Evolutionary conservation across 2,888 invertebrate species (phyloP).

Genomic region (Cheilosia urbana): DNA sequence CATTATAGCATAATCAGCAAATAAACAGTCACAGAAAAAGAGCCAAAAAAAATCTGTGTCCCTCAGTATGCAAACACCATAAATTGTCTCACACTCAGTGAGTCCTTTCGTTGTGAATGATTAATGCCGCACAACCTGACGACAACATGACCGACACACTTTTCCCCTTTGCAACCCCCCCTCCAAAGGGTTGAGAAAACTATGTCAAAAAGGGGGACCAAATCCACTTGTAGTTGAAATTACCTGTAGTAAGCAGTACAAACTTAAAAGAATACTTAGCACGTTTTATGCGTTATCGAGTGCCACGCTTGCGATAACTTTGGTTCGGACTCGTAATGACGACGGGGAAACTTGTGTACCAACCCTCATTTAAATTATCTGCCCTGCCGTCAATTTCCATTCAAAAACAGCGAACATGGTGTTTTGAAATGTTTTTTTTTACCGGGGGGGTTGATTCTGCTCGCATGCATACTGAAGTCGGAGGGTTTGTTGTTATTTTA

Average conservation of each 20-base stretch:
- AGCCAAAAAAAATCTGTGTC: slow-evolving; percentile 31
- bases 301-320: slow-evolving; percentile 44
- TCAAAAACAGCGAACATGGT: slow-evolving; percentile 29
- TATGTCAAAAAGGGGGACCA: neutral
- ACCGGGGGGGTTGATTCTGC: neutral
- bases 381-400: slow-evolving; percentile 9
- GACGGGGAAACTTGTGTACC: neutral
- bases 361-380: slow-evolving; percentile 1
- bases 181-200: slow-evolving; percentile 3
- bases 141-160: slow-evolving; percentile 4
- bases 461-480: neutral
- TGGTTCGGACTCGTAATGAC: neutral
- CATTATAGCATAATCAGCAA: slow-evolving; percentile 22
- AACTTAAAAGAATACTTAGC: slow-evolving; percentile 16
- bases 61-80: slow-evolving; percentile 33
- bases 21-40: neutral
- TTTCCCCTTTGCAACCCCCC: neutral
- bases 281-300: slow-evolving; percentile 56
- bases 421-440: slow-evolving; percentile 34
- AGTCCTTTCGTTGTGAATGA: slow-evolving; percentile 49
- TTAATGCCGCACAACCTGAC: slow-evolving; percentile 44
- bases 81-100: slow-evolving; percentile 53
- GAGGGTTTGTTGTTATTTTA: slow-evolving; percentile 38
- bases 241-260: slow-evolving; percentile 10
- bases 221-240: slow-evolving; percentile 30